phyloP scores from a whole-genome alignment of 2,888 invertebrate species.

The Stenichneumon culpator region DNA sequence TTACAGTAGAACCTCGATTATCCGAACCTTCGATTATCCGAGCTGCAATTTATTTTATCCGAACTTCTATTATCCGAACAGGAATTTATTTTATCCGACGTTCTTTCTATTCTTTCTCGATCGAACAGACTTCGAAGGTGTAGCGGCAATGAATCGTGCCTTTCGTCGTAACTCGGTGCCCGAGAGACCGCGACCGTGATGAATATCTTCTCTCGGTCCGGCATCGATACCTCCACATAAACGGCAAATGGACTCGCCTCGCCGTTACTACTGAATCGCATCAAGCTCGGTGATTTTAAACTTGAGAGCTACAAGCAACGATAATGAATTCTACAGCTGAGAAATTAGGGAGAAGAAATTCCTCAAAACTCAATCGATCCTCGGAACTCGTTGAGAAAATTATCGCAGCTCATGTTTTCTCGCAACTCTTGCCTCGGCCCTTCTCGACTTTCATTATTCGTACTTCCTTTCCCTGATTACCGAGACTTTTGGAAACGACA shows the following conservation, averaged over 20 bases:
- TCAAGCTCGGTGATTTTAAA: background rate
- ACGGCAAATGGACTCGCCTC: background rate
- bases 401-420: background rate
- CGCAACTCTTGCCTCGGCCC: background rate
- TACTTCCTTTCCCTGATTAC: background rate
- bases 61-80: too few species aligned
- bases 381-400: slow-evolving; percentile 1
- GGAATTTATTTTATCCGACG: too few species aligned
- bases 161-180: slow-evolving; percentile 48
- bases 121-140: background rate
- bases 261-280: background rate
- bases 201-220: slow-evolving; percentile 43
- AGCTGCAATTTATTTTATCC: too few species aligned
- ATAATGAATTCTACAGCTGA: background rate
- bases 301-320: background rate
- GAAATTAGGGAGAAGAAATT: background rate
- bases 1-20: too few species aligned
- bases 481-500: slow-evolving; percentile 27
- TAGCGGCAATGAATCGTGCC: slow-evolving; percentile 12
- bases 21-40: too few species aligned
- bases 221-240: background rate
- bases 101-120: slow-evolving; percentile 10
- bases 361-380: background rate
- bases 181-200: slow-evolving; percentile 48
- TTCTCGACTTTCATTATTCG: background rate